A percentile compares a stretch with the other conserved stretches of the same genome.
These are phyloP conservation scores for Alexandromys fortis DNA, from an alignment of 2,113 vertebrate genomes.

Conservation along the genomic window DNA sequence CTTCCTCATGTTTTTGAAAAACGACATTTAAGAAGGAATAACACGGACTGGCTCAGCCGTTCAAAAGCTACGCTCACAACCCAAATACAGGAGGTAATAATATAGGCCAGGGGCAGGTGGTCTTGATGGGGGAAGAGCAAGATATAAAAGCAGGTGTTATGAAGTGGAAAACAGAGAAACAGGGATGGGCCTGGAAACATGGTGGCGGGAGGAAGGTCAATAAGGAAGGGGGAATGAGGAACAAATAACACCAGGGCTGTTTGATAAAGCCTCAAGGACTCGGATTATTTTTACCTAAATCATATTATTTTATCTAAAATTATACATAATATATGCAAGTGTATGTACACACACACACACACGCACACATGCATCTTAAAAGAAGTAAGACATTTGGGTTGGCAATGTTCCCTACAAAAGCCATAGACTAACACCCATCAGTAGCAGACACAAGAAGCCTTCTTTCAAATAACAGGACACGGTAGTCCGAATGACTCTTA, in stretches of 20 bases:
- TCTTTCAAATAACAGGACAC: neutral
- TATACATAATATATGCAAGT: neutral
- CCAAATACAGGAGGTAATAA: neutral
- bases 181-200: neutral
- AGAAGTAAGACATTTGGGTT: neutral
- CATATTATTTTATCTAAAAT: neutral
- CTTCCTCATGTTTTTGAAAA: neutral
- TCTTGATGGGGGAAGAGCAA: neutral
- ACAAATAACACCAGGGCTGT: neutral
- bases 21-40: neutral
- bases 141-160: neutral
- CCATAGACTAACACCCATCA: no score
- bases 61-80: neutral
- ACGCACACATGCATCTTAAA: neutral
- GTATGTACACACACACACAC: neutral
- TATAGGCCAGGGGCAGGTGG: neutral
- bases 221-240: neutral
- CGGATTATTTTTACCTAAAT: neutral
- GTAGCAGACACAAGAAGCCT: neutral
- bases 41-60: neutral
- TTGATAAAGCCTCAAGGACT: neutral
- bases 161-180: neutral
- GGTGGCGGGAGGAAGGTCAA: neutral
- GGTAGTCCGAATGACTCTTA: neutral
- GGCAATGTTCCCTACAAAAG: neutral